Evolutionary conservation across 2,113 vertebrate species (phyloP).

Genomic region (Sinocyclocheilus maitianheensis): DNA sequence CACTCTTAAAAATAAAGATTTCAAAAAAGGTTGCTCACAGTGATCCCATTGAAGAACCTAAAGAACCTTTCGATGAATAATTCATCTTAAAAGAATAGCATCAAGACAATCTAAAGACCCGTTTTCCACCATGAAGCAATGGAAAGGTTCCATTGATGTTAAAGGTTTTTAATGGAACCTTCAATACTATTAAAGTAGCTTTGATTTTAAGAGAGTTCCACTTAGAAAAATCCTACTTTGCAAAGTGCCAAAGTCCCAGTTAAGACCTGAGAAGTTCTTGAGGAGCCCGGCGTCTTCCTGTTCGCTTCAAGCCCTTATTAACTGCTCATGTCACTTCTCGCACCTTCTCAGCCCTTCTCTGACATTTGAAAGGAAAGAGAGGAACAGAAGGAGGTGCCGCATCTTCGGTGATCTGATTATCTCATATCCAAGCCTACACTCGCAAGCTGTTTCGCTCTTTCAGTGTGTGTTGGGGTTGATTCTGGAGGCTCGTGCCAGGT

Average conservation of each 20-base stretch:
- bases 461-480: constrained; percentile 23
- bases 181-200: neutral
- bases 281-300: neutral
- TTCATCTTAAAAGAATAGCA: neutral
- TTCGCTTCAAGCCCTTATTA: neutral
- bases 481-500: constrained; percentile 33
- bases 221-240: neutral
- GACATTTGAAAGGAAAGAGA: neutral
- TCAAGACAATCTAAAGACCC: neutral
- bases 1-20: too few species aligned
- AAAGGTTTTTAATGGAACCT: too few species aligned
- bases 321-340: neutral
- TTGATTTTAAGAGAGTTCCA: neutral
- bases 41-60: too few species aligned
- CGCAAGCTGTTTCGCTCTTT: constrained; percentile 12
- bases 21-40: too few species aligned
- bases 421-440: constrained; percentile 29
- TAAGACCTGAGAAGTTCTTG: neutral
- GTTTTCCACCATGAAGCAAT: neutral
- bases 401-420: constrained; percentile 23
- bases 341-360: constrained; percentile 5
- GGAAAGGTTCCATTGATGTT: neutral
- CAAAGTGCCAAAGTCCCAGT: neutral
- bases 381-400: constrained; percentile 26
- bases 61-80: neutral